Base-by-base conservation (phyloP, 1,140 invertebrate genomes). In the Acromyrmex charruanus region DNA sequence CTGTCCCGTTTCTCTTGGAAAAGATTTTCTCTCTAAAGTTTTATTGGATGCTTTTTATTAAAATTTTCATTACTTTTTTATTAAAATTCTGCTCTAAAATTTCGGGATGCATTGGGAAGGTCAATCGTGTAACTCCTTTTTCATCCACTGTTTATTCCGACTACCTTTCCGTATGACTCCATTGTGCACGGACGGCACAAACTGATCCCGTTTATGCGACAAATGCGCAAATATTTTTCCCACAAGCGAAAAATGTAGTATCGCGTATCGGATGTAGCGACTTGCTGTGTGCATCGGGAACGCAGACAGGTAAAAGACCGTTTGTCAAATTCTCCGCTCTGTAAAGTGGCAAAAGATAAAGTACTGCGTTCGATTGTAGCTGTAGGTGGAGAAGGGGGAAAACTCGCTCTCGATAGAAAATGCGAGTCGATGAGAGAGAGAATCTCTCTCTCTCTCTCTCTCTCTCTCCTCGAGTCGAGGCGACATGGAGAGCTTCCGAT, bases 401-500 rank as follows among this genome's bases (percentile, higher is more conserved):
- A 63, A 69, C n/a, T 35, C 44, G 39, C 63, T 31, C 49, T 51
- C 49, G 21, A 49, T 51, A 51, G 77, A 69, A 86, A 86, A 86
- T 35, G 75, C 25, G 63, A 81, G 53, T 55, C 51, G 65, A 21
- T 44, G 14, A 53, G 21, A 74, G 18, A 55, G 80, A 59, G 25
- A 65, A 16, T 39, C 35, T 35, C 35, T 39, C 35, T 39, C 35
- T 39, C 35, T 39, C 35, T 35, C 35, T 39, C 35, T 39, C 35
- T 55, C 25, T 68, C 44, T 35, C n/a, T 25, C 21, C 49, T 65
- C 25, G 51, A 63, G 5, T 18, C 66, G 25, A 89, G 66, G 85
- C 87, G 85, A 92, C 89, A 92, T 87, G 86, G 87, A 91, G 91
- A 89, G 88, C 79, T 92, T 92, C 89, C 91, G 91, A 92, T 92